Percentiles rank a stretch among this genome's conserved stretches.
These are phyloP conservation scores for Netelia melanura DNA, from an alignment of 2,888 invertebrate species.

Conservation along the genomic window DNA sequence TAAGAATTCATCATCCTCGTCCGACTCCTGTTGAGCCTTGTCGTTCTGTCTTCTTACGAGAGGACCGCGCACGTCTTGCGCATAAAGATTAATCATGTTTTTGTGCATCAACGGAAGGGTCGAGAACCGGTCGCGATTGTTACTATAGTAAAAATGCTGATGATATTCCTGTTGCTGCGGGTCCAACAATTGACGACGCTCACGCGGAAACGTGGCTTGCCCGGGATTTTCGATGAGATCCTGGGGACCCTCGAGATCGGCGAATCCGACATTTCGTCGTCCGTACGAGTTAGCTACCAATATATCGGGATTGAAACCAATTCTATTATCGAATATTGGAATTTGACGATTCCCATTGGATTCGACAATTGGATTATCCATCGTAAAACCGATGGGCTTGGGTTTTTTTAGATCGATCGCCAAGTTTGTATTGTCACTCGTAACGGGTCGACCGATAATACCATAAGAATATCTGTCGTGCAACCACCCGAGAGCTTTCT, in stretches of 20 bases:
- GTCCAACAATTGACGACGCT: slow-evolving; percentile 45
- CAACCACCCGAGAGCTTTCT: slow-evolving; percentile 77
- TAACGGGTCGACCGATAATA: slow-evolving; percentile 10
- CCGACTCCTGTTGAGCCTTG: slow-evolving; percentile 69
- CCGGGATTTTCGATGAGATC: slow-evolving; percentile 29
- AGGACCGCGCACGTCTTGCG: slow-evolving; percentile 68
- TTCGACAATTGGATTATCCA: slow-evolving; percentile 53
- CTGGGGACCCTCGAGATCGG: slow-evolving; percentile 32
- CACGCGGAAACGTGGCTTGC: slow-evolving; percentile 49
- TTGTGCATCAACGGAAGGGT: slow-evolving; percentile 65
- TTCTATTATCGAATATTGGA: slow-evolving; percentile 39
- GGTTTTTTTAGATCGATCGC: slow-evolving; percentile 18
- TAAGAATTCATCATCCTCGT: slow-evolving; percentile 82
- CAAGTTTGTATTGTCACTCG: slow-evolving; percentile 37
- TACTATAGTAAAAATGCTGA: slow-evolving; percentile 59
- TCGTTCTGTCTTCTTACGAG: slow-evolving; percentile 39
- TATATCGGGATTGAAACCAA: slow-evolving; percentile 58
- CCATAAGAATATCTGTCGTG: slow-evolving; percentile 77
- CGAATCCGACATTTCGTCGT: slow-evolving; percentile 55
- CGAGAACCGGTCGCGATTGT: slow-evolving; percentile 37
- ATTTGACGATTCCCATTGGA: slow-evolving; percentile 63
- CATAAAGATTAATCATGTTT: slow-evolving; percentile 79
- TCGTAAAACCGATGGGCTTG: slow-evolving; percentile 75
- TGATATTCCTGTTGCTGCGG: slow-evolving; percentile 71
- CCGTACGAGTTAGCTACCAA: slow-evolving; percentile 17